Evolutionary conservation across 35 echinoderm and acorn worm species (phyloP).

Genomic region (Holothuria glaberrima): DNA sequence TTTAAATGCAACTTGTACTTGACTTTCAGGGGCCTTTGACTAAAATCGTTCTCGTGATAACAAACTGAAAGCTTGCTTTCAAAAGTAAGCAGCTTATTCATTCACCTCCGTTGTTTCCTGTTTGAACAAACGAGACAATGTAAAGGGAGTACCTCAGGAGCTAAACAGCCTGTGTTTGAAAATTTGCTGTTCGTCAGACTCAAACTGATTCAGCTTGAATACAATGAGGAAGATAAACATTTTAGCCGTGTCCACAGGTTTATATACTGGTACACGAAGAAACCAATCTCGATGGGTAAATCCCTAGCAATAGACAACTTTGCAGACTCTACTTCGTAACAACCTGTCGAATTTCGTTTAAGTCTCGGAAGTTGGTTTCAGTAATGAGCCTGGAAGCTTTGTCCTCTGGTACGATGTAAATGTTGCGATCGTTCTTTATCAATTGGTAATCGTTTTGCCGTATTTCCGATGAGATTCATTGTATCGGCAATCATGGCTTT

Average conservation of each 20-base stretch:
- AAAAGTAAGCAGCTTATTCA: too few species aligned
- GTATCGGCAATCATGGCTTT: conserved; percentile 58
- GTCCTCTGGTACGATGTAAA: background rate
- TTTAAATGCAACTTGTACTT: too few species aligned
- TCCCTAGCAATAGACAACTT: conserved; percentile 8
- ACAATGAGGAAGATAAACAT: too few species aligned
- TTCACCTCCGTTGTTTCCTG: too few species aligned
- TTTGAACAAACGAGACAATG: too few species aligned
- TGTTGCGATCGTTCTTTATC: background rate
- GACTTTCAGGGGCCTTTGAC: too few species aligned
- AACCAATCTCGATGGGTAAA: conserved; percentile 33
- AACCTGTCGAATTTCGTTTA: background rate
- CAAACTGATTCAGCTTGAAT: too few species aligned
- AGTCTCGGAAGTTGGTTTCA: background rate
- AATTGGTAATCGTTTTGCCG: conserved; percentile 60
- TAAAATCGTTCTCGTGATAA: too few species aligned
- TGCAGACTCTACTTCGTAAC: conserved; percentile 33
- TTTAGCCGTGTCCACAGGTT: conserved; percentile 9
- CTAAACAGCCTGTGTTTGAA: too few species aligned
- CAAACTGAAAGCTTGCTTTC: too few species aligned
- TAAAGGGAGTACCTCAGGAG: too few species aligned
- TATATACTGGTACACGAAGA: conserved; percentile 26
- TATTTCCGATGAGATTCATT: conserved; percentile 60
- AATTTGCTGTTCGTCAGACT: too few species aligned
- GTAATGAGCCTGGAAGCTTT: background rate